A percentile compares a stretch with the other conserved stretches of the same genome.
phyloP scores from a whole-genome alignment of 2,888 invertebrate genomes.

The Falcaria lacertinaria region DNA sequence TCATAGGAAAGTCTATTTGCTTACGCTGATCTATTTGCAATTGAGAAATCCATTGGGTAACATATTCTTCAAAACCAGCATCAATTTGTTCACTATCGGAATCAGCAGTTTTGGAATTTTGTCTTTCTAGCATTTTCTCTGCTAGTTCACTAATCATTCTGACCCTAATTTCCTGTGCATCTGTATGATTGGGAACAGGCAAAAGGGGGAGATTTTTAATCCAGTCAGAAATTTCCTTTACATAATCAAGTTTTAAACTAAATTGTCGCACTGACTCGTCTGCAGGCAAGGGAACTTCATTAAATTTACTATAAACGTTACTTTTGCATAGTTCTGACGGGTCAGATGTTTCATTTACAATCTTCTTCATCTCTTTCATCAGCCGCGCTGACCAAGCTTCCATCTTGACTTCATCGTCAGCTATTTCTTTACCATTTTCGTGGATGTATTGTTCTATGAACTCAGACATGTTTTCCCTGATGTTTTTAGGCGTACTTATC shows the following conservation, averaged over 20 bases:
- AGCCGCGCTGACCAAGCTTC: constrained; percentile 46
- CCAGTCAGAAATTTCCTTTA: constrained; percentile 53
- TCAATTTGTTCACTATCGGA: constrained; percentile 19
- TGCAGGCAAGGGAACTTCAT: constrained; percentile 25
- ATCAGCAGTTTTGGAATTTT: constrained; percentile 15
- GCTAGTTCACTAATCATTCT: constrained; percentile 42
- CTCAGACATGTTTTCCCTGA: constrained; percentile 34
- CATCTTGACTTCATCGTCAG: constrained; percentile 42
- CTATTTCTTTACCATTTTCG: constrained; percentile 36
- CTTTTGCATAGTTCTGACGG: constrained; percentile 22
- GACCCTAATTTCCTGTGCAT: constrained; percentile 22
- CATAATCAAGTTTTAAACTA: constrained; percentile 37
- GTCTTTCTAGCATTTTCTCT: constrained; percentile 34
- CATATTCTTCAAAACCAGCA: constrained; percentile 29
- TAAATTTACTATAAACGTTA: constrained; percentile 32
- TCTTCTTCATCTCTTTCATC: constrained; percentile 39
- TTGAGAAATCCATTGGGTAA: constrained; percentile 39
- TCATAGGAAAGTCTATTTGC: constrained; percentile 29
- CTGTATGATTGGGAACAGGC: constrained; percentile 19
- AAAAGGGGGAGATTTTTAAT: constrained; percentile 46
- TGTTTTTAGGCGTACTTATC: constrained; percentile 9
- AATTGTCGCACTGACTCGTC: constrained; percentile 33
- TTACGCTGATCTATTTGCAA: constrained; percentile 36
- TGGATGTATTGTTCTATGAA: constrained; percentile 45
- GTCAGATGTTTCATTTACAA: constrained; percentile 25